These are phyloP conservation scores for Mus pahari DNA, from an alignment of 2,113 vertebrate genomes.

Conservation along the genomic window DNA sequence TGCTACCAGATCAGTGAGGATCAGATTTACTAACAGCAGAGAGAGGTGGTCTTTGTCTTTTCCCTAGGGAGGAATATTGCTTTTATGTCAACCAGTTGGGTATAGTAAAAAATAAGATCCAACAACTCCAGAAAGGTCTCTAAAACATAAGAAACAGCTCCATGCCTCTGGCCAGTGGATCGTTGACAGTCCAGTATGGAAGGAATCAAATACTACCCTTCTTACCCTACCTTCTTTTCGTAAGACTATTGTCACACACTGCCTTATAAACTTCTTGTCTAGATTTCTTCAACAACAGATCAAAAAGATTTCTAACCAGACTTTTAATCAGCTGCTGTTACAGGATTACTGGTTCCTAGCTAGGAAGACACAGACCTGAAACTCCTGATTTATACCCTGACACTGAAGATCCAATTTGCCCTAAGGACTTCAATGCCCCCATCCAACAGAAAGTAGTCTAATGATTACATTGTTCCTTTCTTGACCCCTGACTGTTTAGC, in stretches of 20 bases:
- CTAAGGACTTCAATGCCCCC: background rate
- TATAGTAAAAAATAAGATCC: background rate
- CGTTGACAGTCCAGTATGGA: background rate
- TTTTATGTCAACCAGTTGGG: background rate
- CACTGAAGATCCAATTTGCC: background rate
- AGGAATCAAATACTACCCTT: background rate
- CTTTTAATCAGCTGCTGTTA: background rate
- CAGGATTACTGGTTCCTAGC: background rate
- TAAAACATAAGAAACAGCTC: background rate
- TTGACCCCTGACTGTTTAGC: background rate
- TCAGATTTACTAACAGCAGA: background rate
- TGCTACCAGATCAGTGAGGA: background rate
- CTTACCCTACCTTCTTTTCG: background rate
- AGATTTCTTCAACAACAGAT: background rate
- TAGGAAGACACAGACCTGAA: background rate
- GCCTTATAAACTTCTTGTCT: background rate
- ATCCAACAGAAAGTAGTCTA: background rate
- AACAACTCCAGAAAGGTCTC: background rate
- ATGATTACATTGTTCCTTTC: background rate
- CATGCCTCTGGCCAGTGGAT: background rate
- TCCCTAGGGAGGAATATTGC: background rate
- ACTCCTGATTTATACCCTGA: background rate
- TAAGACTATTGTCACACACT: background rate
- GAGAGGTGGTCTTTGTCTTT: background rate
- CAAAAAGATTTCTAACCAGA: background rate